These are phyloP conservation scores for Pampus argenteus DNA, from an alignment of 2,797 vertebrate species.

Conservation along the genomic window DNA sequence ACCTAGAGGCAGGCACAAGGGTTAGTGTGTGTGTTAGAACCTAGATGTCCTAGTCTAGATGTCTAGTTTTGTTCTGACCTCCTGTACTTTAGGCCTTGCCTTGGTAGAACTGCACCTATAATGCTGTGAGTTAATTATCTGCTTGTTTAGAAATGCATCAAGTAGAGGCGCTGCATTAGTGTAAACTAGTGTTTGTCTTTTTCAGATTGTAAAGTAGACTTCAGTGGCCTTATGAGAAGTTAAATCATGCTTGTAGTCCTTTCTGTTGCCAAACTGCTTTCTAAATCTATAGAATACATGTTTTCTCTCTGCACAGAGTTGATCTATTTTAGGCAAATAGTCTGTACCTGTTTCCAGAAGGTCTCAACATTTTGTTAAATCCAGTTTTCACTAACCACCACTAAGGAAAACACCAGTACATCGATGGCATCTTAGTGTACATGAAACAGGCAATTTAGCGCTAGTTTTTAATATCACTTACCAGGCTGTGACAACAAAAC, in stretches of 20 bases:
- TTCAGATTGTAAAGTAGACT: not conserved
- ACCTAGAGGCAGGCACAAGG: conserved; percentile 88
- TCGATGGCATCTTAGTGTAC: too few species aligned
- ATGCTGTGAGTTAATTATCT: conserved; percentile 41
- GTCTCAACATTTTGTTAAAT: too few species aligned
- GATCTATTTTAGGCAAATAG: too few species aligned
- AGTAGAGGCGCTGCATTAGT: conserved; percentile 24
- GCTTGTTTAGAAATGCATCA: conserved; percentile 52
- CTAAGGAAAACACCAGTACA: too few species aligned
- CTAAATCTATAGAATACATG: not conserved
- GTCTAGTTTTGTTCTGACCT: conserved; percentile 12
- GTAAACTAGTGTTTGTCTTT: conserved; percentile 6
- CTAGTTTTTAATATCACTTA: too few species aligned
- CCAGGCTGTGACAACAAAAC: too few species aligned
- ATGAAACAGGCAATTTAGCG: too few species aligned
- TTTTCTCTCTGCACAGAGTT: not conserved
- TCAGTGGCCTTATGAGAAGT: conserved; percentile 11
- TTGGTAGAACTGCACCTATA: conserved; percentile 14
- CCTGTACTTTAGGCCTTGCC: conserved; percentile 15
- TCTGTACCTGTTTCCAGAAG: too few species aligned
- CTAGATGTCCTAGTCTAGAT: conserved; percentile 29
- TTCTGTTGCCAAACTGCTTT: conserved; percentile 19
- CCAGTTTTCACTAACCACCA: too few species aligned
- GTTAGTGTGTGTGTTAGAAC: conserved; percentile 85
- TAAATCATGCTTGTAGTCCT: conserved; percentile 19